A percentile compares a stretch with the other conserved stretches of the same genome.
phyloP scores from a whole-genome alignment of 2,113 vertebrate genomes.

The Entomyzon cyanotis region DNA sequence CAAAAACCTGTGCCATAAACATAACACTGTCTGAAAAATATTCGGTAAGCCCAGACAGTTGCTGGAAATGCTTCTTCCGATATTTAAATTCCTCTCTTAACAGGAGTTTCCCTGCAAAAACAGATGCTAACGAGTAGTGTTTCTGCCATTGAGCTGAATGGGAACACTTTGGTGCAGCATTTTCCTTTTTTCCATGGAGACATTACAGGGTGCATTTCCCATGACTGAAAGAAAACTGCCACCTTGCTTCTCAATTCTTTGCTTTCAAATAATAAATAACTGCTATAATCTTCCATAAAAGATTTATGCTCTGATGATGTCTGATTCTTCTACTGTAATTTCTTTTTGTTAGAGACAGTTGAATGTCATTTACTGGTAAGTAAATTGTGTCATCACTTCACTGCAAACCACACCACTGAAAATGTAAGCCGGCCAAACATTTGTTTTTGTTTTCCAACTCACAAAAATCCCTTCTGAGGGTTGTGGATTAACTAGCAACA shows the following conservation, averaged over 20 bases:
- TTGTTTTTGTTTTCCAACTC: background rate
- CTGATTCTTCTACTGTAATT: constrained; percentile 47
- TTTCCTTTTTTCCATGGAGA: constrained; percentile 49
- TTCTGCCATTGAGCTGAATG: constrained; percentile 45
- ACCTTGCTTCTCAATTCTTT: constrained; percentile 32
- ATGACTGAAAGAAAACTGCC: constrained; percentile 30
- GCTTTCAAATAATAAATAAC: constrained; percentile 56
- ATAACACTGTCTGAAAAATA: constrained; percentile 46
- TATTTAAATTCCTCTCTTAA: constrained; percentile 42
- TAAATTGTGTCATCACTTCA: constrained; percentile 46
- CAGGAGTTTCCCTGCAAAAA: constrained; percentile 1
- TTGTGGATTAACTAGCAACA: background rate
- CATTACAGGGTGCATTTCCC: constrained; percentile 41
- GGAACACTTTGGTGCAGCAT: constrained; percentile 21
- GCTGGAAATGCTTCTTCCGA: constrained; percentile 20
- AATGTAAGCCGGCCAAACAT: background rate
- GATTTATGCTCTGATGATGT: constrained; percentile 28
- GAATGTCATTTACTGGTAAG: constrained; percentile 47
- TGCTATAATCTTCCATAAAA: constrained; percentile 32
- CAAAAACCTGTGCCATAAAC: constrained; percentile 37
- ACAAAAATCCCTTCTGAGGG: background rate
- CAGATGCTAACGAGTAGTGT: constrained; percentile 12
- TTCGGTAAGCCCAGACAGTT: constrained; percentile 42
- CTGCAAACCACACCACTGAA: background rate
- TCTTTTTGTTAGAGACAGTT: constrained; percentile 44